A percentile compares a stretch with the other conserved stretches of the same genome.
phyloP scores from a whole-genome alignment of 2,797 vertebrate genomes.

The Gymnothorax javanicus region DNA sequence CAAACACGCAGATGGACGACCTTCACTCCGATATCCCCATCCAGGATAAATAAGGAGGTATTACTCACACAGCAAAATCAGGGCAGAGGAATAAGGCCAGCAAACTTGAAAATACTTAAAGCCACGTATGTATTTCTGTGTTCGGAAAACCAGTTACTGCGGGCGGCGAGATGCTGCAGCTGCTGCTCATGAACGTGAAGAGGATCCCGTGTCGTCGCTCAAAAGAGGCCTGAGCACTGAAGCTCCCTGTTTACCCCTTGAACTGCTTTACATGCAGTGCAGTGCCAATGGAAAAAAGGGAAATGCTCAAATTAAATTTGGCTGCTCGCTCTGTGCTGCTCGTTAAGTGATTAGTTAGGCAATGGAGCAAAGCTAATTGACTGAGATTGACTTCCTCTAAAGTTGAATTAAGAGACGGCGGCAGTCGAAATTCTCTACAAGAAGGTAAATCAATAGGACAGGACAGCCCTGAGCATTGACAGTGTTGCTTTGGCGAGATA shows the following conservation, averaged over 20 bases:
- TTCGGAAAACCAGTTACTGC: neutral
- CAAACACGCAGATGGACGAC: too few species aligned
- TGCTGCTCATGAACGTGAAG: neutral
- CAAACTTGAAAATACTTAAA: neutral
- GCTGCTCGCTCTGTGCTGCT: conserved; percentile 26
- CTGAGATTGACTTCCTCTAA: conserved; percentile 38
- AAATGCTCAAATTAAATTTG: conserved; percentile 21
- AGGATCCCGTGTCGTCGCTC: conserved; percentile 1
- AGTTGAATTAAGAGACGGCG: conserved; percentile 26
- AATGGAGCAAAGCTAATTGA: conserved; percentile 44
- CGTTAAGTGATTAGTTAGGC: conserved; percentile 39
- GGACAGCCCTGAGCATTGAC: conserved; percentile 35
- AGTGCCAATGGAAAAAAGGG: conserved; percentile 23
- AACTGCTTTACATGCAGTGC: conserved; percentile 29
- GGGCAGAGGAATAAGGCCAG: too few species aligned
- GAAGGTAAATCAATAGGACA: conserved; percentile 52
- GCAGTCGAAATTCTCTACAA: conserved; percentile 34
- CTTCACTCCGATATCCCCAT: too few species aligned
- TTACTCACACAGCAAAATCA: too few species aligned
- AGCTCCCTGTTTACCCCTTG: neutral
- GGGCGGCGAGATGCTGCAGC: neutral
- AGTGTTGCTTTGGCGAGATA: conserved; percentile 33
- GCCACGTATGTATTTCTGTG: neutral
- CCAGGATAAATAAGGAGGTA: too few species aligned
- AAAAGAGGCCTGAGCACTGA: conserved; percentile 3